Base-by-base conservation (phyloP, 2,888 invertebrate genomes). In the Epinotia bilunana region DNA sequence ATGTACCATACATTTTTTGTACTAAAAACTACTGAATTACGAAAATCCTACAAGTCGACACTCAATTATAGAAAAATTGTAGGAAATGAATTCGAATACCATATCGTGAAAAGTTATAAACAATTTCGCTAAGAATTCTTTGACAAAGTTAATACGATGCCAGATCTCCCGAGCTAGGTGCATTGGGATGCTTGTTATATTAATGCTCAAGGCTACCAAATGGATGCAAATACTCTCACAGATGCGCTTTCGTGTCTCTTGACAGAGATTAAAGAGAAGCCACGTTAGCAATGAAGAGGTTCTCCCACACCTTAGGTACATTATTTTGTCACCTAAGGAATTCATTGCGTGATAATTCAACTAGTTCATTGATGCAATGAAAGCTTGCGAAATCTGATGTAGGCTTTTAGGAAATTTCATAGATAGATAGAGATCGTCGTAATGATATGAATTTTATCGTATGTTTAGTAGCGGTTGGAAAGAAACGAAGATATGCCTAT, bases 181-280 rank as follows among this genome's bases (percentile, higher is more conserved):
- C 53, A 53, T 53, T 53, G n/a, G 53, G 53, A 53, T n/a, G 53
- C n/a, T 53, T 53, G n/a, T 53, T 53, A 53, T 53, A 53, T 53
- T 53, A 53, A 53, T 53, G n/a, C 53, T 53, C 53, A 13, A 53
- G 16, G 53, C n/a, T 53, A 53, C 53, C n/a, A n/a, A 53, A 53
- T 53, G 53, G 53, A 53, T 53, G 53, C 53, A 6, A n/a, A 7
- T 53, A 7, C 53, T 53, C 7, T 7, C 7, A n/a, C n/a, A 16
- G n/a, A 53, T 53, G 16, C 13, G 53, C n/a, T n/a, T 12, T 53
- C 53, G 7, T n/a, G 53, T 53, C 13, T 53, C n/a, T 53, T 53
- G 53, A 53, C 53, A n/a, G 53, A 53, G 53, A 53, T 53, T 53
- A 16, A 49, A 49, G 49, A 49, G 53, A 53, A n/a, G 49, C n/a